Percentiles rank a stretch among this genome's conserved stretches.
Conservation (phyloP, 2,797 vertebrate species). For the Mormyrops boulengeri region DNA sequence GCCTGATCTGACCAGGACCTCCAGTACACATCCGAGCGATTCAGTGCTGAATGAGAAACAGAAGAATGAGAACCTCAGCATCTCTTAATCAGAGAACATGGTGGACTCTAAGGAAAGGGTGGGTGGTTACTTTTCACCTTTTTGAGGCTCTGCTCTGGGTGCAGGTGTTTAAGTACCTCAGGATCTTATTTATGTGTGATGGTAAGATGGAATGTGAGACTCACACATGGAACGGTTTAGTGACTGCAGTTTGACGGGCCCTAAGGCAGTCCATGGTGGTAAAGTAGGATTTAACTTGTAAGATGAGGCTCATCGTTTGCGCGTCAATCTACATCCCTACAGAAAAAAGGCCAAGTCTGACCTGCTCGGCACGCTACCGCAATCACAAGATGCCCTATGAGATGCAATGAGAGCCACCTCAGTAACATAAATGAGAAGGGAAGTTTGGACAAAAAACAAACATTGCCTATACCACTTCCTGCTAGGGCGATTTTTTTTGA, state of each 20-base stretch:
- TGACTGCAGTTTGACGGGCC: background rate
- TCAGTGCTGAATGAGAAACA: background rate
- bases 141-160: background rate
- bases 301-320: background rate
- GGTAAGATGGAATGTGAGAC: background rate
- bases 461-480: slow-evolving; percentile 31
- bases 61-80: background rate
- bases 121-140: background rate
- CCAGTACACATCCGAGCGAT: background rate
- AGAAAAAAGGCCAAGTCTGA: background rate
- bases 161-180: background rate
- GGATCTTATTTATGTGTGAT: background rate
- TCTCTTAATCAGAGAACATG: background rate
- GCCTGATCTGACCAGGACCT: background rate
- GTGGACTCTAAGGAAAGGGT: background rate
- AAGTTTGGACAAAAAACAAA: slow-evolving; percentile 30
- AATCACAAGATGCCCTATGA: background rate
- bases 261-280: background rate
- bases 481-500: slow-evolving; percentile 40
- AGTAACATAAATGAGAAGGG: slow-evolving; percentile 3
- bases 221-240: background rate
- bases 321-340: background rate
- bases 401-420: background rate
- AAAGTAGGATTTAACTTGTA: background rate
- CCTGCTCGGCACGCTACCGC: background rate